phyloP scores from a whole-genome alignment of 2,888 invertebrate species.

The Athalia circularis region DNA sequence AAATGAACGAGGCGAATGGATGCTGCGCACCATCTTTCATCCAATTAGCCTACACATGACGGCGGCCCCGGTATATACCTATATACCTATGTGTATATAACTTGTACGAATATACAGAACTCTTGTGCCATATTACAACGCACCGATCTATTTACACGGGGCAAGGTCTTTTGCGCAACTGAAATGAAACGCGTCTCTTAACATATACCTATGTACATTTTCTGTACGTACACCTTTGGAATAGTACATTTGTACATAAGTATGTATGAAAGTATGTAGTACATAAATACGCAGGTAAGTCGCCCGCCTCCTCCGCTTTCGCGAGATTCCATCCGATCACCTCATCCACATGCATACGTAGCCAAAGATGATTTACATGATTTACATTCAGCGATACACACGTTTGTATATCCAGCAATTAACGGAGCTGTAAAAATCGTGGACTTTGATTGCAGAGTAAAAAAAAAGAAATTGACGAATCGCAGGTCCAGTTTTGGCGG shows the following conservation, averaged over 20 bases:
- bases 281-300: too few relatives aligned
- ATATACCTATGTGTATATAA: neutral
- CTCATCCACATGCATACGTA: neutral
- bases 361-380: neutral
- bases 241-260: neutral
- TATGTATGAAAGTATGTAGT: neutral
- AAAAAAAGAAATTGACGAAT: too few relatives aligned
- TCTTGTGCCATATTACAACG: neutral
- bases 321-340: constrained; percentile 32
- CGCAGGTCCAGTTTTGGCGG: too few relatives aligned
- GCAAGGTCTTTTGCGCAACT: constrained; percentile 41
- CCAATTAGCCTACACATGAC: constrained; percentile 38
- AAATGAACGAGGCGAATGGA: constrained; percentile 14
- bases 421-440: too few relatives aligned
- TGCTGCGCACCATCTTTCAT: constrained; percentile 28
- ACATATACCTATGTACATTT: neutral
- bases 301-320: constrained; percentile 23
- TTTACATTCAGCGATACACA: neutral
- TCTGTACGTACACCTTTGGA: neutral
- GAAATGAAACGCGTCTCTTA: constrained; percentile 35
- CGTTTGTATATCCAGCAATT: too few relatives aligned
- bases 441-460: too few relatives aligned
- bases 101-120: too few relatives aligned
- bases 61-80: neutral
- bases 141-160: constrained; percentile 35